Evolutionary conservation across 2,113 vertebrate species (phyloP).

Genomic region (Stegostoma tigrinum): DNA sequence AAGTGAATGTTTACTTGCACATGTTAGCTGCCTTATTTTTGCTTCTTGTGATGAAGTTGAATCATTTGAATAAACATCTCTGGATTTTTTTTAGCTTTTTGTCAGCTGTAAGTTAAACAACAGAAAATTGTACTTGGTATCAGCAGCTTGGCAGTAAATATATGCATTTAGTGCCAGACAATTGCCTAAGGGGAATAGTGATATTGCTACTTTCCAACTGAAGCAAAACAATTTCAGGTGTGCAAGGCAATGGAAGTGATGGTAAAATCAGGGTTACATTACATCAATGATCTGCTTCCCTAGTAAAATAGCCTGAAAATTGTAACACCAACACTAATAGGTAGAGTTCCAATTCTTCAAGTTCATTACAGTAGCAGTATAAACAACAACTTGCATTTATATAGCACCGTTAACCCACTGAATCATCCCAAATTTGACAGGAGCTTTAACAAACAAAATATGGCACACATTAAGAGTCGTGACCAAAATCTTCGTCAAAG

Average conservation of each 20-base stretch:
- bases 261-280: neutral
- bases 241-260: neutral
- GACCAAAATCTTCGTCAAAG: neutral
- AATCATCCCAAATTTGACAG: neutral
- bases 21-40: neutral
- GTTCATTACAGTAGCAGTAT: neutral
- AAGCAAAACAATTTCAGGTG: neutral
- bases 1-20: neutral
- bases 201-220: neutral
- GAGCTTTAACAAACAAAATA: neutral
- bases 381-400: neutral
- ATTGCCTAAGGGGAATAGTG: neutral
- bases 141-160: constrained; percentile 9
- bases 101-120: neutral
- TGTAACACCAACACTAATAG: neutral
- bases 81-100: neutral
- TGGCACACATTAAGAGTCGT: neutral
- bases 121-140: neutral
- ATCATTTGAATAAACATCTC: neutral
- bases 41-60: neutral
- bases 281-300: neutral
- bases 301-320: neutral
- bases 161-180: neutral
- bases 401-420: neutral
- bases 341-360: neutral